Evolutionary conservation across 2,888 invertebrate genomes (phyloP).

Genomic region (Congeria kusceri): DNA sequence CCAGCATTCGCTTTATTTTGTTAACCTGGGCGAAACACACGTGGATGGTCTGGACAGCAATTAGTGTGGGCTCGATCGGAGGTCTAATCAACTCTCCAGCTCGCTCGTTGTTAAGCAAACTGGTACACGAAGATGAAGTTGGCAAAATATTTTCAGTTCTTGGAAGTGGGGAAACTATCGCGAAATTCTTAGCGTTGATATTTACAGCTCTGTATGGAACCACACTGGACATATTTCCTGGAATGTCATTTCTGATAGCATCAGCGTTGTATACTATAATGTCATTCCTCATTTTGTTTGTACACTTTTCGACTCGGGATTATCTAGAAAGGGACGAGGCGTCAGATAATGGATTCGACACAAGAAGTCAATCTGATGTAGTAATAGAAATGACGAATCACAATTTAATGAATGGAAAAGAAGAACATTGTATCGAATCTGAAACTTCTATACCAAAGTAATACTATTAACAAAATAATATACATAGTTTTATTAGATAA

Average conservation of each 20-base stretch:
- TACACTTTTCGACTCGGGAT: constrained; percentile 62
- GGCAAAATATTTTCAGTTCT: constrained; percentile 82
- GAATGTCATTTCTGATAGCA: constrained; percentile 79
- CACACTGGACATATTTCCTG: constrained; percentile 79
- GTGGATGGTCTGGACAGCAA: constrained; percentile 79
- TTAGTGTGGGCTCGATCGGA: constrained; percentile 75
- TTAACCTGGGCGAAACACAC: constrained; percentile 71
- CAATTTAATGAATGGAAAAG: not conserved
- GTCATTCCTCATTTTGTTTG: constrained; percentile 63
- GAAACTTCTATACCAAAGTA: too few relatives aligned
- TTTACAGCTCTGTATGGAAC: constrained; percentile 80
- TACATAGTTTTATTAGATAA: too few relatives aligned
- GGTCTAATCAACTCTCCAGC: constrained; percentile 80
- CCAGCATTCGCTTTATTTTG: constrained; percentile 74
- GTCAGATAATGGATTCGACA: constrained; percentile 39
- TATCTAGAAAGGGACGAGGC: constrained; percentile 51
- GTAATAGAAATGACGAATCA: constrained; percentile 59
- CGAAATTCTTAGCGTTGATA: constrained; percentile 80
- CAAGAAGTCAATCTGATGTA: constrained; percentile 45
- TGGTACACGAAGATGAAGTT: constrained; percentile 81
- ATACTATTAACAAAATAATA: too few relatives aligned
- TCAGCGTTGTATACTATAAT: constrained; percentile 71
- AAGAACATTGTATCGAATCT: not conserved
- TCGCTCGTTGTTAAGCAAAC: constrained; percentile 82
- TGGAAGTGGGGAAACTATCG: constrained; percentile 81